Evolutionary conservation across 2,888 invertebrate species (phyloP), one percentile per base, ranked within the genome.

Genomic region (Dermolepida albohirtum): DNA sequence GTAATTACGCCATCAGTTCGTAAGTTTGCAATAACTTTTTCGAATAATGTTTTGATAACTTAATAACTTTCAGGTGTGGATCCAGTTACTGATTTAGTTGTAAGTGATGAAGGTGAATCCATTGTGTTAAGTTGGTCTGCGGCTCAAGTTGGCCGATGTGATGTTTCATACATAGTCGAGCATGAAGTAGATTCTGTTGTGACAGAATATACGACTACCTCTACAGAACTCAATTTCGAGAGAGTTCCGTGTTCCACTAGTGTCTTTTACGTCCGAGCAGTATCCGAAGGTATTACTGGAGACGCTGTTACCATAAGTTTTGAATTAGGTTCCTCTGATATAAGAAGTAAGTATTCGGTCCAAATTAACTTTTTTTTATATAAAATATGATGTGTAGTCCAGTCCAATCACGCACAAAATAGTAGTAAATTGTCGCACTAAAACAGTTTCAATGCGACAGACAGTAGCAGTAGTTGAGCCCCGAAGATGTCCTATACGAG

Each of bases 221-320:
- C 34, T 16, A n/a, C n/a, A n/a, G n/a, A 27, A 12, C n/a, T 11
- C 41, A 22, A 2, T 16, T 51, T 67, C 8, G 11, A 41, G n/a
- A 67, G 62, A 50, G 41, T 67, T 12, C 67, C 67, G 0, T 67
- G 67, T 41, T 27, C 57, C 41, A 29, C 51, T 1, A 67, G 51
- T 16, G 6, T 14, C 6, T 51, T 67, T 12, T 29, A 41, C 11
- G 51, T 67, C 1, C n/a, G 14, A 11, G 44, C 44, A 29, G 41
- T 39, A 8, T 62, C 50, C 12, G 43, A 43, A 17, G 59, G 34
- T 12, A n/a, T 27, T 4, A 10, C 2, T 14, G 62, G 62, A 40
- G 17, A 14, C 8, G 4, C 39, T 10, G 43, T 41, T 7, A 11
- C 14, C 1, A 4, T 44, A 5, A 62, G 29, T 7, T 27, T 67